Conservation (phyloP, 2,797 vertebrate species). For the Manis javanica region DNA sequence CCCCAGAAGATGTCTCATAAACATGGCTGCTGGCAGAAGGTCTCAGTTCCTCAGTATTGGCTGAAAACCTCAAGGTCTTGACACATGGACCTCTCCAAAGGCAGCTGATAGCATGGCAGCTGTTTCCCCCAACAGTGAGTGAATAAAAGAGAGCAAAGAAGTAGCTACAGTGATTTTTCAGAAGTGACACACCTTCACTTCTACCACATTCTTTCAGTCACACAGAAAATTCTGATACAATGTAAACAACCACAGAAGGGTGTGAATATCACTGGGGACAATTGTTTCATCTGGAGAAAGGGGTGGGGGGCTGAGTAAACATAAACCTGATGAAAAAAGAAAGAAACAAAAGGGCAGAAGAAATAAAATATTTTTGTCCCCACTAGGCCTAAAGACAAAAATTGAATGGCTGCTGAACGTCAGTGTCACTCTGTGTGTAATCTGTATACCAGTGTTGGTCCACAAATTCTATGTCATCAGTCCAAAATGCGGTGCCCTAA, state of each 20-base stretch:
- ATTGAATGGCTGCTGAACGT: neutral
- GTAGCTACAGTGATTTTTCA: neutral
- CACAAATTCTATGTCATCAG: neutral
- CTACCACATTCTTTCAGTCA: neutral
- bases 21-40: neutral
- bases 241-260: no score
- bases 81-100: neutral
- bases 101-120: neutral
- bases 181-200: neutral
- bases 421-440: accelerated
- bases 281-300: no score
- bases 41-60: neutral
- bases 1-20: neutral
- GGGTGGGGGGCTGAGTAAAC: accelerated
- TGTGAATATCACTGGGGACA: neutral
- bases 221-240: neutral
- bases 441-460: accelerated
- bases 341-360: neutral
- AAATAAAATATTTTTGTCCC: neutral
- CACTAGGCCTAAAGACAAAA: neutral
- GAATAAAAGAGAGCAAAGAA: neutral
- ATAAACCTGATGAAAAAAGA: neutral
- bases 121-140: neutral
- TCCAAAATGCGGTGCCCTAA: neutral
- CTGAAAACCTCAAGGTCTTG: neutral